These are phyloP conservation scores for Yponomeuta sedellus DNA, from an alignment of 2,888 invertebrate genomes.

Conservation along the genomic window DNA sequence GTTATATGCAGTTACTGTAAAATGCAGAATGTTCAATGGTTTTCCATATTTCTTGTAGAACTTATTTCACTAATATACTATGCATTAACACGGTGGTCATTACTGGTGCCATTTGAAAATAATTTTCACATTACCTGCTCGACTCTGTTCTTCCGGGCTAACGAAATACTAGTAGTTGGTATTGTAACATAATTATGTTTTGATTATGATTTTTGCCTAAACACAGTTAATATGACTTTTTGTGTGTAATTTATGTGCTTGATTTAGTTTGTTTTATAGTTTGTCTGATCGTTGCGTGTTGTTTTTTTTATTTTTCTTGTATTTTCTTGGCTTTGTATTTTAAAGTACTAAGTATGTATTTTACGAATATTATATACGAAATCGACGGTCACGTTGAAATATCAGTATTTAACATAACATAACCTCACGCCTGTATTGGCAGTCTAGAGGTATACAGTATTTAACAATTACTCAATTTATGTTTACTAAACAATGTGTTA, in stretches of 20 bases:
- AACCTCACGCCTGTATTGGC: no score
- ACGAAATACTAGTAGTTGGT: background rate
- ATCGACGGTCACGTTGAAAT: no score
- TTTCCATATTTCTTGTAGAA: background rate
- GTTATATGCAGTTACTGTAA: background rate
- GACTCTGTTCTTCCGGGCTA: background rate
- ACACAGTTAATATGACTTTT: no score
- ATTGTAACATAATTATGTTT: background rate
- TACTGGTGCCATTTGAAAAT: background rate
- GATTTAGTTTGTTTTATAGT: no score
- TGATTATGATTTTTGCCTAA: no score
- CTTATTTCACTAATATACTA: background rate
- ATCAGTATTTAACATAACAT: background rate
- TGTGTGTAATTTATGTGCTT: no score
- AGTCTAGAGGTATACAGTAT: no score
- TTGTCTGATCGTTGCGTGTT: no score
- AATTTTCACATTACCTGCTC: background rate
- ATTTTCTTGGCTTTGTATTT: no score
- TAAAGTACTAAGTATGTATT: no score
- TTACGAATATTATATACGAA: no score
- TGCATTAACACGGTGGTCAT: background rate
- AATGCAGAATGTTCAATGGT: background rate
- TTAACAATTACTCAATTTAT: background rate
- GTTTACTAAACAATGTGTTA: background rate
- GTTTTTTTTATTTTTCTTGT: no score